Evolutionary conservation across 2,797 vertebrate genomes (phyloP).

Genomic region (Channallabes apus): DNA sequence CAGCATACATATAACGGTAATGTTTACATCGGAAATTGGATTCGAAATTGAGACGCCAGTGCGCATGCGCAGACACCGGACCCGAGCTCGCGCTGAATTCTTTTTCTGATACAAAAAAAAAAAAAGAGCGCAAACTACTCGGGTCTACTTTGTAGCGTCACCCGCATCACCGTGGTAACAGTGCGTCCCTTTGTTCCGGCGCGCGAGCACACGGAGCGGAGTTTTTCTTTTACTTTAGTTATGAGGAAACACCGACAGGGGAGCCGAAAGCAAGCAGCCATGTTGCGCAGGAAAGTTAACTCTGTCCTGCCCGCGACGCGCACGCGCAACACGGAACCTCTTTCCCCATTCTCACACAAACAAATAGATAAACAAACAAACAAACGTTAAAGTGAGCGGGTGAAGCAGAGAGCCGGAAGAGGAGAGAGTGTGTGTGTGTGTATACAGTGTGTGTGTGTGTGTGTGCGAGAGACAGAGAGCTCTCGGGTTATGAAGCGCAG

Average conservation of each 20-base stretch:
- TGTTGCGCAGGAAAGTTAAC: slow-evolving; percentile 41
- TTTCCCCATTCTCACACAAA: neutral
- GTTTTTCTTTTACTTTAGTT: neutral
- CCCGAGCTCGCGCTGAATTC: neutral
- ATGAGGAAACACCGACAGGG: neutral
- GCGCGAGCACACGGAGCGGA: neutral
- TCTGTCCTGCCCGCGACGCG: neutral
- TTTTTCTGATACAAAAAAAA: neutral
- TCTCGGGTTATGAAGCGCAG: neutral
- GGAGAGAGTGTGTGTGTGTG: rapidly evolving
- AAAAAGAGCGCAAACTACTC: neutral
- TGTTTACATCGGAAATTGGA: neutral
- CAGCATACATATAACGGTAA: no score
- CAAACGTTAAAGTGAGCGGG: neutral
- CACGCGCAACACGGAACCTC: neutral
- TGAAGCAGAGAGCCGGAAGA: no score
- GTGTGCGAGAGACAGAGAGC: no score
- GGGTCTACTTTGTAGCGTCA: no score
- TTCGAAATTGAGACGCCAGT: neutral
- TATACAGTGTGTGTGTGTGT: no score
- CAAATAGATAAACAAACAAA: neutral
- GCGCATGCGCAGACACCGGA: neutral
- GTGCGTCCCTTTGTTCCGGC: neutral
- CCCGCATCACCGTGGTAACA: neutral
- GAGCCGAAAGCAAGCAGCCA: slow-evolving; percentile 45